Base-by-base conservation (phyloP, 2,797 vertebrate species). In the Uromys caudimaculatus region DNA sequence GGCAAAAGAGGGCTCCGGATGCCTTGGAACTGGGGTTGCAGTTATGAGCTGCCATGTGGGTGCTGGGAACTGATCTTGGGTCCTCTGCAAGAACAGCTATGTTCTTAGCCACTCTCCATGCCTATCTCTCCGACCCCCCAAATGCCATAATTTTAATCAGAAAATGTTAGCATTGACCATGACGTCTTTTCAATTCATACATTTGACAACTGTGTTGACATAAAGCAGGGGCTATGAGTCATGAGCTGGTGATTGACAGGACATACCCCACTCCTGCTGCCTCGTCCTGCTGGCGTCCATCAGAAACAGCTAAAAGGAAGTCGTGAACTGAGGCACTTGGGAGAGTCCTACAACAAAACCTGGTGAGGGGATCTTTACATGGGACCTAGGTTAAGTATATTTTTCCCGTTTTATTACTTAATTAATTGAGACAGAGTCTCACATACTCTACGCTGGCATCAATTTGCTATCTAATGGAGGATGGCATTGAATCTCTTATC, bases 261-360 rank as follows among this genome's bases (percentile, higher is more conserved):
- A 84, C 38, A 21, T 4, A 60, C 3, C 52, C 85, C 91, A 29
- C 60, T 1, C 69, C 17, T 23, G 17, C 12, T 47, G 24, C 52
- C 38, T 77, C 23, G 24, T 64, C 14, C 13, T 78, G 17, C 69
- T 71, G 69, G 69, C 84, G 32, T 7, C 14, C 2, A 44, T 47
- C 8, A 67, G 47, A 90, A 90, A 7, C 35, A 93, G 35, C 10
- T 77, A 88, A 89, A 41, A 83, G 21, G 38, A 76, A 69, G n/a
- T 9, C 21, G 11, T 44, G 50, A 71, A 24, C n/a, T 32, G 44
- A 95, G 73, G 50, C 6, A 83, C 41, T 56, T 23, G 47, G 77
- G 75, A 85, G 38, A 73, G 85, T 19, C 41, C 24, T 92, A 78
- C 92, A 71, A 58, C 62, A 78, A 87, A 91, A 87, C 13, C 56